These are phyloP conservation scores for Aleiodes sp. DNA, from an alignment of 1,140 invertebrate genomes.

Conservation along the genomic window DNA sequence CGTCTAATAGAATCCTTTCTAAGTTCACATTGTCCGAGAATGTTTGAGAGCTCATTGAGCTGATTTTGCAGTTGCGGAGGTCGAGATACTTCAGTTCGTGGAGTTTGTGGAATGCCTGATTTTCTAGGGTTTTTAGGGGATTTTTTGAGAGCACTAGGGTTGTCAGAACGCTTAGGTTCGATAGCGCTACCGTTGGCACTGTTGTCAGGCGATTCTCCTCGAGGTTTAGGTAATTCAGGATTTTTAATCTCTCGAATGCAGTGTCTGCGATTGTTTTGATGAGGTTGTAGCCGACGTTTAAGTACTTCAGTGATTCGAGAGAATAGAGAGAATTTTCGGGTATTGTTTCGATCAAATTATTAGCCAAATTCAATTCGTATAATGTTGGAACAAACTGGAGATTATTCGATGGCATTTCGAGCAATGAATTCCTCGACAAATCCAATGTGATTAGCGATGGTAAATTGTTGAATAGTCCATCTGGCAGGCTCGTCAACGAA, in stretches of 20 bases:
- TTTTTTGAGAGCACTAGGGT: slow-evolving; percentile 80
- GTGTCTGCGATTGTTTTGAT: slow-evolving; percentile 74
- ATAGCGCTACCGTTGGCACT: slow-evolving; percentile 78
- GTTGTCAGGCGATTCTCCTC: slow-evolving; percentile 83
- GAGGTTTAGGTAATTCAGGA: slow-evolving; percentile 78
- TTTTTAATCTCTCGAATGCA: slow-evolving; percentile 75
- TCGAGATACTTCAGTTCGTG: slow-evolving; percentile 79
- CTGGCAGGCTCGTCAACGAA: slow-evolving; percentile 75
- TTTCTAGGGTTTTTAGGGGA: slow-evolving; percentile 74
- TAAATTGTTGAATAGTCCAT: slow-evolving; percentile 76
- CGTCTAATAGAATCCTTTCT: slow-evolving; percentile 79
- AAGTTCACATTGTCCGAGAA: slow-evolving; percentile 87
- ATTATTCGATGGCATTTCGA: slow-evolving; percentile 77
- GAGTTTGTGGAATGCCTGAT: slow-evolving; percentile 81
- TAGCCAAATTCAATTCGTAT: slow-evolving; percentile 74
- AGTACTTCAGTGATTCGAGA: slow-evolving; percentile 71
- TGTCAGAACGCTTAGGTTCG: slow-evolving; percentile 78
- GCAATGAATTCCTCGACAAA: slow-evolving; percentile 79
- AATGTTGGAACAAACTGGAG: slow-evolving; percentile 72
- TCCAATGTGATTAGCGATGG: slow-evolving; percentile 74
- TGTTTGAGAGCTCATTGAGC: slow-evolving; percentile 75
- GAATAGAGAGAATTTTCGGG: slow-evolving; percentile 74
- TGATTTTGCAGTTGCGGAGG: slow-evolving; percentile 74
- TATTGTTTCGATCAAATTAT: slow-evolving; percentile 77
- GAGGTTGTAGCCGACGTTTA: slow-evolving; percentile 78